A percentile compares a stretch with the other conserved stretches of the same genome.
These are phyloP conservation scores for Drosophila anomalipes DNA, from an alignment of 2,888 invertebrate genomes.

Conservation along the genomic window DNA sequence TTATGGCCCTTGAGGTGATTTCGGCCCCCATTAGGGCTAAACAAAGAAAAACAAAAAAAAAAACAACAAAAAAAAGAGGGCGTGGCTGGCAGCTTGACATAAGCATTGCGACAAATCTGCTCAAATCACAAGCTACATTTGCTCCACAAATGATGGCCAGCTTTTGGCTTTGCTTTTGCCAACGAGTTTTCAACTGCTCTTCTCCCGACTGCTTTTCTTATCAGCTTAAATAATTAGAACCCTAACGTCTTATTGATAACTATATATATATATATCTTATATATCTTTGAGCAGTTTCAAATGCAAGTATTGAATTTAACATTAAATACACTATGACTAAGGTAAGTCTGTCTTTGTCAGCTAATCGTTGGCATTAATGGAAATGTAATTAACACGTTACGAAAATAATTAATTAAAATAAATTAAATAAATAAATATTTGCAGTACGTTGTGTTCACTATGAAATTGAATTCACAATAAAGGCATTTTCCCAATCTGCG, in stretches of 20 bases:
- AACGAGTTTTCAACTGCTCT: constrained; percentile 18
- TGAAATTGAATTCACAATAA: neutral
- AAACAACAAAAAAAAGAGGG: constrained; percentile 7
- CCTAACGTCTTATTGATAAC: neutral
- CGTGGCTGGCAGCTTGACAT: constrained; percentile 42
- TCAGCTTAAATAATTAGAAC: neutral
- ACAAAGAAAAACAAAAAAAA: neutral
- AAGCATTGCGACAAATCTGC: constrained; percentile 60
- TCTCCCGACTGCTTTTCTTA: neutral
- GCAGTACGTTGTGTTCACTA: no score
- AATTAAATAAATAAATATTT: no score
- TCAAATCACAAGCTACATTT: constrained; percentile 80
- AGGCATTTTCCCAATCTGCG: no score
- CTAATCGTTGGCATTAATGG: neutral
- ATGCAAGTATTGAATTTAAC: neutral
- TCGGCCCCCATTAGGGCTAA: constrained; percentile 48
- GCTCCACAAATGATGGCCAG: constrained; percentile 73
- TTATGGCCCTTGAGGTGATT: constrained; percentile 80
- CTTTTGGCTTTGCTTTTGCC: constrained; percentile 47
- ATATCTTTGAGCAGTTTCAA: neutral
- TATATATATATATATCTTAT: neutral
- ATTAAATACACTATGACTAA: no score
- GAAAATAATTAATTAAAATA: neutral
- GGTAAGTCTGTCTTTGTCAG: neutral
- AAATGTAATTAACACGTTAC: neutral